Evolutionary conservation across 2,888 invertebrate species (phyloP).

Genomic region (Rhamphomyia laevipes): DNA sequence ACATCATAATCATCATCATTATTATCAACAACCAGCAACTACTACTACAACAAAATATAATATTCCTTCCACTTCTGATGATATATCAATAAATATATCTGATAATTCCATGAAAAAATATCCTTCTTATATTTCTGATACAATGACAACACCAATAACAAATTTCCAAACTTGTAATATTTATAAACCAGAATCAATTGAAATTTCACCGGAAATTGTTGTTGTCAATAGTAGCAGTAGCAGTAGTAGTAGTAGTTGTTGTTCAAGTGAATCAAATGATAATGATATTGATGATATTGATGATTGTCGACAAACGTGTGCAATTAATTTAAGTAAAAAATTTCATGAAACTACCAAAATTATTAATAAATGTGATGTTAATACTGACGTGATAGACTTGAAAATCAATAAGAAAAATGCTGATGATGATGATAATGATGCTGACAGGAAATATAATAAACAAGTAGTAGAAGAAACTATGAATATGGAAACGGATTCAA

Average conservation of each 20-base stretch:
- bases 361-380: conserved; percentile 43
- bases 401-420: not conserved
- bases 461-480: not conserved
- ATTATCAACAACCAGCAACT: not conserved
- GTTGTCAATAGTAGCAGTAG: not conserved
- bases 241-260: too few species aligned
- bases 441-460: not conserved
- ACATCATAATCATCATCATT: conserved; percentile 1
- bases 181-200: conserved; percentile 1
- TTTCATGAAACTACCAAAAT: conserved; percentile 46
- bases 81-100: conserved; percentile 16
- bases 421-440: not conserved
- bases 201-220: not conserved
- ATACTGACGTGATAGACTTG: not conserved
- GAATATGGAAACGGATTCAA: not conserved
- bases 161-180: not conserved
- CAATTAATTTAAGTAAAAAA: conserved; percentile 12
- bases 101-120: conserved; percentile 13
- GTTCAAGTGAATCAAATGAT: too few species aligned
- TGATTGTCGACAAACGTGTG: conserved; percentile 7
- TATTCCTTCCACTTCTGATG: not conserved
- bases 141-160: not conserved
- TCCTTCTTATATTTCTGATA: not conserved
- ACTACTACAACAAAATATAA: too few species aligned
- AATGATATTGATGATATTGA: not conserved